phyloP scores from a whole-genome alignment of 2,888 invertebrate genomes.

The Platypus cylindrus region DNA sequence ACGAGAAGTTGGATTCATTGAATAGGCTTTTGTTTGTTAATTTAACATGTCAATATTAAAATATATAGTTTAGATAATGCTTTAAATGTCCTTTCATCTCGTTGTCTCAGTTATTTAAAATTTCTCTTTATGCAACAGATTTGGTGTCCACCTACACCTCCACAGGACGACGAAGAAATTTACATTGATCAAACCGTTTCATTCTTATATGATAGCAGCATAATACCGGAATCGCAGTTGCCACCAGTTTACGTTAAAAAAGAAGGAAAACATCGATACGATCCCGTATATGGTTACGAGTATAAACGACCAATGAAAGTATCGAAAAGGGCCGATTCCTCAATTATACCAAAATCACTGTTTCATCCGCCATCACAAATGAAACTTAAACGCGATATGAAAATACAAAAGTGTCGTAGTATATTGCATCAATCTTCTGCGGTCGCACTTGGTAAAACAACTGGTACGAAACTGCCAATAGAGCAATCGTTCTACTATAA shows the following conservation, averaged over 20 bases:
- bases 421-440: slow-evolving; percentile 34
- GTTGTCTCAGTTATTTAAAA: no score
- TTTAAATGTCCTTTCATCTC: no score
- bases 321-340: slow-evolving; percentile 54
- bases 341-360: slow-evolving; percentile 64
- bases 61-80: no score
- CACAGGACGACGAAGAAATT: slow-evolving; percentile 82
- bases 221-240: slow-evolving; percentile 65
- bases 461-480: slow-evolving; percentile 21
- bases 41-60: no score
- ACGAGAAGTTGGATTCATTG: no score
- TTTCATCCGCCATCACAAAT: slow-evolving; percentile 67
- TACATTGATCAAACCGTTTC: slow-evolving; percentile 78
- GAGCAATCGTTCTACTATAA: slow-evolving; percentile 63
- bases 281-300: slow-evolving; percentile 39
- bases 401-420: slow-evolving; percentile 54
- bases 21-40: no score
- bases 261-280: slow-evolving; percentile 55
- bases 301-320: slow-evolving; percentile 48
- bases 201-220: slow-evolving; percentile 67
- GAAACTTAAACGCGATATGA: slow-evolving; percentile 65
- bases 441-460: slow-evolving; percentile 35
- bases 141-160: slow-evolving; percentile 96
- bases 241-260: slow-evolving; percentile 72
- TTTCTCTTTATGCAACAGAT: no score